Conservation (phyloP, 2,113 vertebrate species). For the Brachirus orientalis region DNA sequence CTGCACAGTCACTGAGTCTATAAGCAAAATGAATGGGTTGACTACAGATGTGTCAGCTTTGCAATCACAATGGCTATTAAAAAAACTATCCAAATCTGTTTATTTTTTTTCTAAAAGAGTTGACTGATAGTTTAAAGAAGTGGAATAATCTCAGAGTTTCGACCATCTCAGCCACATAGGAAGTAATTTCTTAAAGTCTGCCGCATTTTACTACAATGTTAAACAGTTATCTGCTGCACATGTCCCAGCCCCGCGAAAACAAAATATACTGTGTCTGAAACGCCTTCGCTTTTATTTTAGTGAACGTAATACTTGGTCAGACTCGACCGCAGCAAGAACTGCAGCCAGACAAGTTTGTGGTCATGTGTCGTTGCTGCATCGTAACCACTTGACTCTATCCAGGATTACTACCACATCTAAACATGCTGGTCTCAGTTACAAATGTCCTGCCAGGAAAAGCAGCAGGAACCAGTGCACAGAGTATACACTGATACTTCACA, state of each 20-base stretch:
- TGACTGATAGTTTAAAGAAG: no score
- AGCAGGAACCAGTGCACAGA: constrained; percentile 18
- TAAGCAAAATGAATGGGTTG: neutral
- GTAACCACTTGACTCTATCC: constrained; percentile 46
- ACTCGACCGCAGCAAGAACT: neutral
- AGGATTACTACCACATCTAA: constrained; percentile 54
- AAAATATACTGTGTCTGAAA: no score
- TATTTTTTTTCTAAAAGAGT: no score
- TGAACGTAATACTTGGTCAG: neutral
- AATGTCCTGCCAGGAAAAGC: constrained; percentile 73
- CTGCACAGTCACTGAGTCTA: neutral
- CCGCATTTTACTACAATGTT: no score
- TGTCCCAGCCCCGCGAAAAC: neutral
- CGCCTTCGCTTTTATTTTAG: neutral
- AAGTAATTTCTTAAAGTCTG: no score
- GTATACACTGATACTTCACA: constrained; percentile 28
- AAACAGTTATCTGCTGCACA: no score
- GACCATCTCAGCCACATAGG: no score
- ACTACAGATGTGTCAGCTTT: no score
- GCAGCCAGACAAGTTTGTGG: constrained; percentile 9
- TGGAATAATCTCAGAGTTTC: no score
- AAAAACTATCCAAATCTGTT: neutral
- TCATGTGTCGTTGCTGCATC: constrained; percentile 22
- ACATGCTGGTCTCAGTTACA: constrained; percentile 69
- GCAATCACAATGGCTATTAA: neutral